Evolutionary conservation across 2,888 invertebrate species (phyloP).

Genomic region (Acrobeloides nanus): DNA sequence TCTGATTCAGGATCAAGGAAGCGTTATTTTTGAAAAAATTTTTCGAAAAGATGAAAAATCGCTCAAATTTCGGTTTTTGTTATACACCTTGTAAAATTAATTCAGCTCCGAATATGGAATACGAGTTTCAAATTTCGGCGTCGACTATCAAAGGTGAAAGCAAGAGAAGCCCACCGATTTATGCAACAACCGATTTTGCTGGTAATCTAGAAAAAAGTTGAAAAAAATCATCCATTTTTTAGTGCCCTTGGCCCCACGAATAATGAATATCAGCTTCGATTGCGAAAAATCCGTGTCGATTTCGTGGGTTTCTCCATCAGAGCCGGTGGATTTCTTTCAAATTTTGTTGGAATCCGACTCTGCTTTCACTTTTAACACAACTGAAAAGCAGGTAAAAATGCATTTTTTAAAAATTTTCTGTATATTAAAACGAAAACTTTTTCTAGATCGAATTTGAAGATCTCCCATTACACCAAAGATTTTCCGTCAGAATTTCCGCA

Average conservation of each 20-base stretch:
- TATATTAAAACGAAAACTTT: not conserved
- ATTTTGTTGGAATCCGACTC: constrained; percentile 7
- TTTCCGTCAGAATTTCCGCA: constrained; percentile 11
- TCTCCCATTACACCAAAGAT: constrained; percentile 8
- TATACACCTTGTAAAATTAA: constrained; percentile 1
- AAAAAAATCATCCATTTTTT: constrained; percentile 11
- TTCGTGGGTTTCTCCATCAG: constrained; percentile 11
- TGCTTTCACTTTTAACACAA: constrained; percentile 11
- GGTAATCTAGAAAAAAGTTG: constrained; percentile 10
- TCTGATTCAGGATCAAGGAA: too few relatives aligned
- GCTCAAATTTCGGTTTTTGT: too few relatives aligned
- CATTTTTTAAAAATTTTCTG: not conserved
- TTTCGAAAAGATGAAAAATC: too few relatives aligned
- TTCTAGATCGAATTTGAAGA: constrained; percentile 11
- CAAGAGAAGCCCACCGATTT: constrained; percentile 32
- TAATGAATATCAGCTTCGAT: constrained; percentile 23
- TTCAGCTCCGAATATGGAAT: constrained; percentile 35
- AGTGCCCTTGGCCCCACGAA: constrained; percentile 21
- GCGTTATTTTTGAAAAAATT: too few relatives aligned
- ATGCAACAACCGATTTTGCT: constrained; percentile 30
- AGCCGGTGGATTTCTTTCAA: constrained; percentile 13
- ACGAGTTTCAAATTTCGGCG: constrained; percentile 38
- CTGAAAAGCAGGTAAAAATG: constrained; percentile 7
- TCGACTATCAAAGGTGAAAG: constrained; percentile 46
- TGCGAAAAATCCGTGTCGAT: constrained; percentile 19